phyloP scores from a whole-genome alignment of 2,113 vertebrate genomes.

The Corydoras sp. region DNA sequence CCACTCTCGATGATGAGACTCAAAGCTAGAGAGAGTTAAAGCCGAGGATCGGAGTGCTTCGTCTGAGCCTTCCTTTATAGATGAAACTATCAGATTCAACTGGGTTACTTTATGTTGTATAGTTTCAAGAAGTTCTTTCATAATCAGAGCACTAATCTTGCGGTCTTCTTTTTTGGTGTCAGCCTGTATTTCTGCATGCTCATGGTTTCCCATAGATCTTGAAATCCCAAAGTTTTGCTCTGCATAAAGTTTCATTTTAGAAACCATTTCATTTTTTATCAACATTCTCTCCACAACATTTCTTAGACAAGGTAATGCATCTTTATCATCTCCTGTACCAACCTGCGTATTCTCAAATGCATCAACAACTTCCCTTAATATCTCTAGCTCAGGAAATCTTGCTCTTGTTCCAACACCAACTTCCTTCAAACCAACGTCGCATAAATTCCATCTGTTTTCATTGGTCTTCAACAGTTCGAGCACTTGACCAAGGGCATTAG shows the following conservation, averaged over 20 bases:
- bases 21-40: slow-evolving; percentile 41
- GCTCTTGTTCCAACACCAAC: slow-evolving; percentile 19
- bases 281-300: slow-evolving; percentile 49
- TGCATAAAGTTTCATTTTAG: slow-evolving; percentile 21
- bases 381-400: slow-evolving; percentile 56
- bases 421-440: background rate
- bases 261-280: slow-evolving; percentile 53
- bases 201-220: slow-evolving; percentile 8
- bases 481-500: slow-evolving; percentile 56
- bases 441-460: slow-evolving; percentile 37
- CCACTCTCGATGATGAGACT: slow-evolving; percentile 32
- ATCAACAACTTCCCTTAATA: slow-evolving; percentile 59
- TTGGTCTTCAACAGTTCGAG: slow-evolving; percentile 58
- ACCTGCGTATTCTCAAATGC: slow-evolving; percentile 30
- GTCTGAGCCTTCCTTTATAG: slow-evolving; percentile 47
- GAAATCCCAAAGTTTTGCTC: slow-evolving; percentile 9
- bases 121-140: slow-evolving; percentile 49
- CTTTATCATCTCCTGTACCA: slow-evolving; percentile 23
- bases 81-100: slow-evolving; percentile 50
- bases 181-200: background rate
- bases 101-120: slow-evolving; percentile 51
- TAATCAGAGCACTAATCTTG: slow-evolving; percentile 46
- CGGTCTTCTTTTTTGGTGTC: slow-evolving; percentile 36
- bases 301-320: slow-evolving; percentile 27
- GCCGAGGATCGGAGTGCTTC: slow-evolving; percentile 51